A percentile compares a stretch with the other conserved stretches of the same genome.
Conservation (phyloP, 2,888 invertebrate species). For the Morpho deidamia region DNA sequence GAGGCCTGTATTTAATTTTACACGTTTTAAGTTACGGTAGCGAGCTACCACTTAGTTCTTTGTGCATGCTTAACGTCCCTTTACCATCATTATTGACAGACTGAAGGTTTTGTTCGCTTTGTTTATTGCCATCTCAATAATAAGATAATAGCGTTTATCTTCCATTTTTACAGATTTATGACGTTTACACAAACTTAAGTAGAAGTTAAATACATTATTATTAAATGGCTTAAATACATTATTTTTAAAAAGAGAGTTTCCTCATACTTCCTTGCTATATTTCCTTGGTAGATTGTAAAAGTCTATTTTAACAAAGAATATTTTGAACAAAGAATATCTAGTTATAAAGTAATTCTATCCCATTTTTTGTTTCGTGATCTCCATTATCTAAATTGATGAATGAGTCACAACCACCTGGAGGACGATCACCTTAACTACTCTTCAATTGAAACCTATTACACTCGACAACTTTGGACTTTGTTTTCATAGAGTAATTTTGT, state of each 20-base stretch:
- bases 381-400: constrained; percentile 52
- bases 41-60: constrained; percentile 36
- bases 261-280: no score
- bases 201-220: no score
- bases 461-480: not conserved
- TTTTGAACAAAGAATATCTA: not conserved
- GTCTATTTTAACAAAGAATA: not conserved
- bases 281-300: no score
- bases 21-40: constrained; percentile 52
- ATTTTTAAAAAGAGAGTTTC: no score
- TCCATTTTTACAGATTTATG: no score
- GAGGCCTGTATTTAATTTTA: constrained; percentile 67
- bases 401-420: constrained; percentile 64
- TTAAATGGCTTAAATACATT: no score
- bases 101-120: no score
- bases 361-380: constrained; percentile 24
- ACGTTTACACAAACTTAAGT: no score
- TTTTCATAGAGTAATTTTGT: not conserved
- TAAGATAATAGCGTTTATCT: no score
- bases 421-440: constrained; percentile 45
- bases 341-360: not conserved
- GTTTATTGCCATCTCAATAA: no score
- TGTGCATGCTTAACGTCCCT: constrained; percentile 13
- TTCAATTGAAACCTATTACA: constrained; percentile 24
- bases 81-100: not conserved